phyloP scores from a whole-genome alignment of 2,888 invertebrate genomes.

The Drosophila kambysellisi region DNA sequence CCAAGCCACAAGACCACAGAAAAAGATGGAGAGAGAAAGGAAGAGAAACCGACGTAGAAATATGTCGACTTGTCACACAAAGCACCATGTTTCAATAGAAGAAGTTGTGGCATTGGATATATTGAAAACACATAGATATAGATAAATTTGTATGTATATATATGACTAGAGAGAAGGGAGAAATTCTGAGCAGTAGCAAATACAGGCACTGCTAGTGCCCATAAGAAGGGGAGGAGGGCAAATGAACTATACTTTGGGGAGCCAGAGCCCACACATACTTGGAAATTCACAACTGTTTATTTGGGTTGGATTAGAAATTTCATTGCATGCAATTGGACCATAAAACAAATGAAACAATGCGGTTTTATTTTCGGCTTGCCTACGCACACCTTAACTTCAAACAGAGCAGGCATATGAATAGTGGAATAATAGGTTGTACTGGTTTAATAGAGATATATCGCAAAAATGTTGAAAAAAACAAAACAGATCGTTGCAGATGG shows the following conservation, averaged over 20 bases:
- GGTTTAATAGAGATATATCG: conserved; percentile 4
- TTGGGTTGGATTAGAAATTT: conserved; percentile 51
- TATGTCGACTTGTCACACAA: conserved; percentile 74
- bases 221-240: conserved; percentile 39
- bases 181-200: conserved; percentile 12
- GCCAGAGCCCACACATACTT: background rate
- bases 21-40: conserved; percentile 7
- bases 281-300: background rate
- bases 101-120: conserved; percentile 45
- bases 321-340: conserved; percentile 76
- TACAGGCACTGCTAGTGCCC: conserved; percentile 40
- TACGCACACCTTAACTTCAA: conserved; percentile 53
- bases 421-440: conserved; percentile 35
- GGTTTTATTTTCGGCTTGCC: conserved; percentile 51
- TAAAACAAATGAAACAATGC: conserved; percentile 78
- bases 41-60: conserved; percentile 30
- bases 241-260: conserved; percentile 30
- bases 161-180: conserved; percentile 4
- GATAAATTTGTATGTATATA: background rate
- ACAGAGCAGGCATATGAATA: conserved; percentile 14
- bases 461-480: conserved; percentile 28
- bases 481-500: no score
- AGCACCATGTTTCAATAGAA: conserved; percentile 60
- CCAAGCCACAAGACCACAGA: conserved; percentile 12
- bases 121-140: conserved; percentile 16